Conservation (phyloP, 2,888 invertebrate species). For the Andrena flavipes region DNA sequence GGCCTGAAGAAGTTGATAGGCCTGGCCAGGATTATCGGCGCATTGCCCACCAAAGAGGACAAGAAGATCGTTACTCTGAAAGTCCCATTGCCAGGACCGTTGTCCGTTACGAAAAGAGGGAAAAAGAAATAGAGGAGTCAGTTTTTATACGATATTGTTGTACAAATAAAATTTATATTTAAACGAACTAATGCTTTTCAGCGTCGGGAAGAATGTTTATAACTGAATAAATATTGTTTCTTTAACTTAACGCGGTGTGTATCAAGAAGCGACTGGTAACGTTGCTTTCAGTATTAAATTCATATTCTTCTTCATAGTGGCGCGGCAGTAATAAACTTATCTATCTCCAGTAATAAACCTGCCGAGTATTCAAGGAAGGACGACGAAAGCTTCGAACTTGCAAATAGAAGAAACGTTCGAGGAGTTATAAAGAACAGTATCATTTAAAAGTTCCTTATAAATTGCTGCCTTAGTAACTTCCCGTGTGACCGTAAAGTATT, state of each 20-base stretch:
- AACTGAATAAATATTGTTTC: conserved; percentile 16
- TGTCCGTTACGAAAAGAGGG: conserved; percentile 53
- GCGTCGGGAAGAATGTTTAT: not conserved
- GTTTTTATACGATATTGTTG: conserved; percentile 14
- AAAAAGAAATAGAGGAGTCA: conserved; percentile 60
- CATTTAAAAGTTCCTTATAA: not conserved
- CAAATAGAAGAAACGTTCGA: not conserved
- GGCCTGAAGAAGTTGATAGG: conserved; percentile 77
- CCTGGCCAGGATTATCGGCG: conserved; percentile 76
- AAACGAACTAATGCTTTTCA: not conserved
- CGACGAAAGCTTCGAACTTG: not conserved
- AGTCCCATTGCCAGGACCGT: conserved; percentile 77
- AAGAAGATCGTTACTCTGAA: conserved; percentile 76
- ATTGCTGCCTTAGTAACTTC: not conserved
- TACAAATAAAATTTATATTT: conserved; percentile 28
- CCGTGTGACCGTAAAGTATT: not conserved
- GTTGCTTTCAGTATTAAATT: not conserved
- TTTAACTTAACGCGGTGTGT: not conserved
- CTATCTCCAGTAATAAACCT: no score
- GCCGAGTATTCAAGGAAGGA: not conserved
- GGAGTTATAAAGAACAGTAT: not conserved
- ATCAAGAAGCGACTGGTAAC: not conserved
- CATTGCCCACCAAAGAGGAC: conserved; percentile 73
- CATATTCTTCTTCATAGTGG: not conserved
- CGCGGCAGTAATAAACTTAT: no score